Conservation (phyloP, 2,888 invertebrate species). For the Metellina segmentata region DNA sequence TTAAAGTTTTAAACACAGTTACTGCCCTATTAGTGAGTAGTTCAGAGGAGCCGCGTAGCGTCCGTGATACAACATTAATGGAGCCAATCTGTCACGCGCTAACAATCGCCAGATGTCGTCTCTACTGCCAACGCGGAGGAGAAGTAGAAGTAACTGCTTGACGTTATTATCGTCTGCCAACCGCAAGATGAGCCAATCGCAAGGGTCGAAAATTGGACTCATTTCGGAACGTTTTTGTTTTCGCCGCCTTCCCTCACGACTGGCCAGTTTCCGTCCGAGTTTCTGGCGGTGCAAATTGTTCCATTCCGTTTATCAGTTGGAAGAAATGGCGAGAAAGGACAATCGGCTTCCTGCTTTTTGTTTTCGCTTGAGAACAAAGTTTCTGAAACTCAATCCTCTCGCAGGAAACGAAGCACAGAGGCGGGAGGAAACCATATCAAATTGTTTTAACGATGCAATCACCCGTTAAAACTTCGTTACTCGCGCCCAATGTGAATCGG, state of each 20-base stretch:
- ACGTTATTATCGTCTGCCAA: conserved; percentile 67
- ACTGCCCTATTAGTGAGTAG: conserved; percentile 38
- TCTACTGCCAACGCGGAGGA: conserved; percentile 4
- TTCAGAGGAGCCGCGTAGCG: conserved; percentile 37
- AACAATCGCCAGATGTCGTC: conserved; percentile 72
- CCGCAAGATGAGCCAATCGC: conserved; percentile 71
- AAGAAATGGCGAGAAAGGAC: conserved; percentile 7
- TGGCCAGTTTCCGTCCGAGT: conserved; percentile 52
- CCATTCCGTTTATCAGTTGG: conserved; percentile 26
- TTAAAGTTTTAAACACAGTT: conserved; percentile 67
- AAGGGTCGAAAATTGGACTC: conserved; percentile 71
- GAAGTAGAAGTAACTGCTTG: conserved; percentile 54
- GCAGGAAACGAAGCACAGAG: conserved; percentile 37
- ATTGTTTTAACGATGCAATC: conserved; percentile 51
- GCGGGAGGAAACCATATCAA: conserved; percentile 35
- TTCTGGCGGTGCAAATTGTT: conserved; percentile 50
- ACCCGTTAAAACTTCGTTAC: conserved; percentile 39
- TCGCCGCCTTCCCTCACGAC: conserved; percentile 15
- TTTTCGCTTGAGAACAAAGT: conserved; percentile 10
- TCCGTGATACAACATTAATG: conserved; percentile 63
- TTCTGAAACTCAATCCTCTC: conserved; percentile 28
- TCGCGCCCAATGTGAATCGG: background rate
- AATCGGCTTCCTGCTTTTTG: conserved; percentile 27
- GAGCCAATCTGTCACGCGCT: conserved; percentile 72
- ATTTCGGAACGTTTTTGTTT: conserved; percentile 50